phyloP scores from a whole-genome alignment of 2,113 vertebrate genomes.

The Cygnus buccinator region DNA sequence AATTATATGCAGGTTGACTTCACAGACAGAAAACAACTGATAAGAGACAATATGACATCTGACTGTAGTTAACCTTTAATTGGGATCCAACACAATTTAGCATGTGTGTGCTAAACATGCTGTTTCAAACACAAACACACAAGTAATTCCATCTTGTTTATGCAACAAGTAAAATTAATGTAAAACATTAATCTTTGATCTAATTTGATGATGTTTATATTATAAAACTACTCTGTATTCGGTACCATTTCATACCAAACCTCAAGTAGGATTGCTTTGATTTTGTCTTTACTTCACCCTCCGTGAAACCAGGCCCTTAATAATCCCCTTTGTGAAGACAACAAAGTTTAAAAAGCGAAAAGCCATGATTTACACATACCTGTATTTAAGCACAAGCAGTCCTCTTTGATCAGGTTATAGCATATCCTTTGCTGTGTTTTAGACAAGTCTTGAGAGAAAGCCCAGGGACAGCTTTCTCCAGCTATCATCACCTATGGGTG shows the following conservation, averaged over 20 bases:
- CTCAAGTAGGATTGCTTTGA: neutral
- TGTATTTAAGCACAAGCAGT: neutral
- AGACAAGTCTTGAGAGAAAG: neutral
- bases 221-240: neutral
- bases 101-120: neutral
- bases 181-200: neutral
- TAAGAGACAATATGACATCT: conserved; percentile 1
- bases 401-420: neutral
- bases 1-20: neutral
- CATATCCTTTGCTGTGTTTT: neutral
- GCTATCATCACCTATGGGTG: neutral
- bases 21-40: conserved; percentile 39
- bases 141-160: neutral
- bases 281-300: neutral
- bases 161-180: neutral
- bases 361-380: neutral
- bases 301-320: neutral
- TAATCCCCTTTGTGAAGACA: neutral
- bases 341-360: neutral
- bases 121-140: neutral
- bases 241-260: neutral
- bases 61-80: conserved; percentile 40
- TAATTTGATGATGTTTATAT: neutral
- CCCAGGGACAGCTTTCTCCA: neutral
- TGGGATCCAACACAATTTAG: neutral